Conservation (phyloP, 2,888 invertebrate species). For the Cryptocheilus praepositus region DNA sequence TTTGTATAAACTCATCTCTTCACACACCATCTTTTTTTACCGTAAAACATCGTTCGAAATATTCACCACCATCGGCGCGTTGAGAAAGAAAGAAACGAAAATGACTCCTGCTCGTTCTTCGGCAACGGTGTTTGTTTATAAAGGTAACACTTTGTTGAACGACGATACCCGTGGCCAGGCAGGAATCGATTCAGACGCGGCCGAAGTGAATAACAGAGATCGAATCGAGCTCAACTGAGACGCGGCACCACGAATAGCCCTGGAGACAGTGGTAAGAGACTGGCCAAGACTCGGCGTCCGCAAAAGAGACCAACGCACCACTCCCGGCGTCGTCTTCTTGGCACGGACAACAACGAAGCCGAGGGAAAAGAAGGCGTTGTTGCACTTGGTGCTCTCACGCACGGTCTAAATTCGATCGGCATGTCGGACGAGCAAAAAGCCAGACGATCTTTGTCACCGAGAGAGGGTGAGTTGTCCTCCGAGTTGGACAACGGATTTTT, state of each 20-base stretch:
- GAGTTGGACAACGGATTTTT: too few species aligned
- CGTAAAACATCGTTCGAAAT: too few species aligned
- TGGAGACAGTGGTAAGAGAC: slow-evolving; percentile 37
- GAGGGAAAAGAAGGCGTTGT: slow-evolving; percentile 40
- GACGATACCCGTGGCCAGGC: too few species aligned
- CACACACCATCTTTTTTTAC: too few species aligned
- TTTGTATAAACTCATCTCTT: too few species aligned
- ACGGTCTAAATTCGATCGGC: slow-evolving; percentile 55
- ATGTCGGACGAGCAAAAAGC: slow-evolving; percentile 40
- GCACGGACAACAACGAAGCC: slow-evolving; percentile 31
- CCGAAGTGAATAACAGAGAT: slow-evolving; percentile 1
- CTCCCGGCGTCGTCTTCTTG: slow-evolving; percentile 42
- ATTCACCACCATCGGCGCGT: too few species aligned
- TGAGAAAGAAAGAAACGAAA: too few species aligned
- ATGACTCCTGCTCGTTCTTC: too few species aligned
- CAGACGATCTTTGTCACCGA: slow-evolving; percentile 20
- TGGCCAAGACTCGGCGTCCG: slow-evolving; percentile 27
- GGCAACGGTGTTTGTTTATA: too few species aligned
- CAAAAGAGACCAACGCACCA: slow-evolving; percentile 33
- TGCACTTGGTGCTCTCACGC: slow-evolving; percentile 40
- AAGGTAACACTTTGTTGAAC: too few species aligned
- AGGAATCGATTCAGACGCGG: too few species aligned
- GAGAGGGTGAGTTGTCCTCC: too few species aligned
- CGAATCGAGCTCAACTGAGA: slow-evolving; percentile 16
- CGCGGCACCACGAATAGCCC: slow-evolving; percentile 47